Evolutionary conservation across 2,797 vertebrate genomes (phyloP).

Genomic region (Coranthus polyacanthus): DNA sequence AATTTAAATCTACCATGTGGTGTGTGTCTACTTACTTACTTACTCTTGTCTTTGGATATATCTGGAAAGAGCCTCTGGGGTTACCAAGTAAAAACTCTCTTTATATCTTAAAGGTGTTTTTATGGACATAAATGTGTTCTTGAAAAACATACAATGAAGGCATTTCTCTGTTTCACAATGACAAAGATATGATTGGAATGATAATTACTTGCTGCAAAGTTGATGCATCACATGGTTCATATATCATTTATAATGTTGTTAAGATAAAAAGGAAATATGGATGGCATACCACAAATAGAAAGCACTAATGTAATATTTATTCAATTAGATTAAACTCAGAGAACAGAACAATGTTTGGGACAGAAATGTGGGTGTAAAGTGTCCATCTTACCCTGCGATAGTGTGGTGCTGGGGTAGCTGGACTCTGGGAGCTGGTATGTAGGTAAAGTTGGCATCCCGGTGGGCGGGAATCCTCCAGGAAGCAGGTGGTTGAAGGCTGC

Average conservation of each 20-base stretch:
- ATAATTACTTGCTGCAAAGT: conserved; percentile 58
- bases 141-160: conserved; percentile 12
- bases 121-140: conserved; percentile 20
- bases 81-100: conserved; percentile 7
- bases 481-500: conserved; percentile 98
- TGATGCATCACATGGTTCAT: conserved; percentile 59
- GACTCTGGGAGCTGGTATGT: conserved; percentile 96
- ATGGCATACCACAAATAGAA: conserved; percentile 58
- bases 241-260: conserved; percentile 49
- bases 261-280: conserved; percentile 46
- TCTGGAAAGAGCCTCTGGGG: no score
- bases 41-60: no score
- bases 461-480: conserved; percentile 94
- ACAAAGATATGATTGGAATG: conserved; percentile 68
- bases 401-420: conserved; percentile 90
- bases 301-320: conserved; percentile 56
- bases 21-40: no score
- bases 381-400: conserved; percentile 92
- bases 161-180: conserved; percentile 26
- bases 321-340: conserved; percentile 60
- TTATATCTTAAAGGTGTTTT: conserved; percentile 9
- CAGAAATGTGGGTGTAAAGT: not conserved
- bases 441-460: conserved; percentile 94
- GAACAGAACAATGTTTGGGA: conserved; percentile 23
- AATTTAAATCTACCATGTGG: no score